These are phyloP conservation scores for Dicaeum eximium DNA, from an alignment of 2,113 vertebrate species.

Conservation along the genomic window DNA sequence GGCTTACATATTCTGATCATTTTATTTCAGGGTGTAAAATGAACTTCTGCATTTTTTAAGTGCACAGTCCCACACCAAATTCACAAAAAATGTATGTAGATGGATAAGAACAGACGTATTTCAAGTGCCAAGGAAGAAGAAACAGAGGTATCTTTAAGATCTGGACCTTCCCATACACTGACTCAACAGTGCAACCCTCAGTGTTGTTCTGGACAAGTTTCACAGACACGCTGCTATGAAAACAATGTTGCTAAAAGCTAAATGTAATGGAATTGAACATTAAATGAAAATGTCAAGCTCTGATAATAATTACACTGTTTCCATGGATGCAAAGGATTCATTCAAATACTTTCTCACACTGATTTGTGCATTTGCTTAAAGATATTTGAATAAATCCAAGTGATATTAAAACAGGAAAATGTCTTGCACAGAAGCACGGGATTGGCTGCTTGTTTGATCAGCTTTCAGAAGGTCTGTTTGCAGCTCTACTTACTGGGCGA, in stretches of 20 bases:
- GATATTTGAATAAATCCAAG: neutral
- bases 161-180: neutral
- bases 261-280: neutral
- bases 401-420: neutral
- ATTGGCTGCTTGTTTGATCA: neutral
- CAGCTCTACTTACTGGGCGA: conserved; percentile 85
- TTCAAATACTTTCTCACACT: neutral
- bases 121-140: neutral
- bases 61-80: neutral
- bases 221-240: neutral
- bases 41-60: neutral
- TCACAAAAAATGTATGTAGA: neutral
- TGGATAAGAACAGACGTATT: neutral
- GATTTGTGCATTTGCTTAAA: neutral
- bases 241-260: neutral
- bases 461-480: neutral
- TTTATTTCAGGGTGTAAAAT: neutral
- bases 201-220: neutral
- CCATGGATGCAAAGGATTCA: neutral
- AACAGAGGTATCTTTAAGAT: neutral
- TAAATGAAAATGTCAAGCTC: neutral
- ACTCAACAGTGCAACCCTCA: neutral
- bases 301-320: neutral
- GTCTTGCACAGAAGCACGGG: neutral
- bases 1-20: neutral